A percentile compares a stretch with the other conserved stretches of the same genome.
These are phyloP conservation scores for Cephus nigrinus DNA, from an alignment of 2,888 invertebrate genomes.

Conservation along the genomic window DNA sequence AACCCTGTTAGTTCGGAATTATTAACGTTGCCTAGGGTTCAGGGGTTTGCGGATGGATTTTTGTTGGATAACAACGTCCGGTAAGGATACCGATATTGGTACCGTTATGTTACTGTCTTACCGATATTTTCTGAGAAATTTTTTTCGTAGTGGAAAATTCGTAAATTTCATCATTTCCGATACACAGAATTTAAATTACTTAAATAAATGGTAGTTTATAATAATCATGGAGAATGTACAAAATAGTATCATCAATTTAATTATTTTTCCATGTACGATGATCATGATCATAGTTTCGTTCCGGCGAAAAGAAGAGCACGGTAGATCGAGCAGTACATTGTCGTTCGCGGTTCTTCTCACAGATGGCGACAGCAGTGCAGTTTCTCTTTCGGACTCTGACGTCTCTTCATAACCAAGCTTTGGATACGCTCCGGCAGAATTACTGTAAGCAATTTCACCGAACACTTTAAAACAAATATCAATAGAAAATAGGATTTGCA, in stretches of 20 bases:
- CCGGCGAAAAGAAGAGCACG: slow-evolving; percentile 26
- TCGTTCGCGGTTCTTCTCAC: slow-evolving; percentile 42
- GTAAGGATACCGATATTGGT: neutral
- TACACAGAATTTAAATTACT: neutral
- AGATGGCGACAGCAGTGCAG: slow-evolving; percentile 55
- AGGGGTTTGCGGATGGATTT: neutral
- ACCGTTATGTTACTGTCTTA: neutral
- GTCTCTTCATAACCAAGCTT: neutral
- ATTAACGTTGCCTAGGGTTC: neutral
- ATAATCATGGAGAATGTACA: neutral
- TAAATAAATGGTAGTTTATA: neutral
- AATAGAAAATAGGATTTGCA: neutral
- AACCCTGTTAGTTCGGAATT: neutral
- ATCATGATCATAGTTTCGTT: neutral
- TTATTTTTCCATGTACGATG: neutral
- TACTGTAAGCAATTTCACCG: neutral
- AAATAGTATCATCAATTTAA: neutral
- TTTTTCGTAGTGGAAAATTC: neutral
- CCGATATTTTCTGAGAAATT: neutral
- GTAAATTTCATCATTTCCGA: neutral
- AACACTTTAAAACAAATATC: neutral
- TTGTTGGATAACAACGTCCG: neutral
- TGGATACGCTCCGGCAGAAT: neutral
- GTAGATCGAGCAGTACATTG: slow-evolving; percentile 6
- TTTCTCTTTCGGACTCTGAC: slow-evolving; percentile 20